phyloP scores from a whole-genome alignment of 1,140 invertebrate genomes.

The Eupristina koningsbergeri region DNA sequence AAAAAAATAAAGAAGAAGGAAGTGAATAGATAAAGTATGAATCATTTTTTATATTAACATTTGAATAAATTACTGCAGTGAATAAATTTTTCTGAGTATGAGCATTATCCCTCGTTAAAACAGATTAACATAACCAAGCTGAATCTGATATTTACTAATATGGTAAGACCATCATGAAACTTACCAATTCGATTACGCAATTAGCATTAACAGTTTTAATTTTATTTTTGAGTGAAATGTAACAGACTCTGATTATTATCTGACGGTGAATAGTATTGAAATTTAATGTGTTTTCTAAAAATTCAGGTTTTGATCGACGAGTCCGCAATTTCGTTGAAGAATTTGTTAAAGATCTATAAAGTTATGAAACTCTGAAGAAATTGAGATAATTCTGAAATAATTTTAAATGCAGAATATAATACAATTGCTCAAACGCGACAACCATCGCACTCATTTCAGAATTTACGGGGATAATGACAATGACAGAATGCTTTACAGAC shows the following conservation, averaged over 20 bases:
- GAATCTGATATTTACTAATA: not conserved
- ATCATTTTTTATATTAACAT: not conserved
- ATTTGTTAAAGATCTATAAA: not conserved
- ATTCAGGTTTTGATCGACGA: no score
- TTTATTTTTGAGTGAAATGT: not conserved
- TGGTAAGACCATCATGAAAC: not conserved
- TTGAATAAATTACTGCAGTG: no score
- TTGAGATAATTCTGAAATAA: not conserved
- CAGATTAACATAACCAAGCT: not conserved
- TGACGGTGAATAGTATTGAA: no score
- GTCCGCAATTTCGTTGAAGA: no score
- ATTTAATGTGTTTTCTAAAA: no score
- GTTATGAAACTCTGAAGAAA: not conserved
- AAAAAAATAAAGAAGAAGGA: not conserved
- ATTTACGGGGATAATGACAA: constrained; percentile 10
- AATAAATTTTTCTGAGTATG: not conserved
- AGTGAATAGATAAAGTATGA: not conserved
- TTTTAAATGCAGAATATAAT: not conserved
- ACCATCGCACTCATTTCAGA: not conserved
- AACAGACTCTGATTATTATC: no score
- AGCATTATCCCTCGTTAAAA: not conserved
- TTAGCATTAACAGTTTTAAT: not conserved
- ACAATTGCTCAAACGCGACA: not conserved
- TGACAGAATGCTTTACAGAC: constrained; percentile 16
- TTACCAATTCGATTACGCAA: not conserved